Base-by-base conservation (phyloP, 2,113 vertebrate species). In the Pitta sordida region DNA sequence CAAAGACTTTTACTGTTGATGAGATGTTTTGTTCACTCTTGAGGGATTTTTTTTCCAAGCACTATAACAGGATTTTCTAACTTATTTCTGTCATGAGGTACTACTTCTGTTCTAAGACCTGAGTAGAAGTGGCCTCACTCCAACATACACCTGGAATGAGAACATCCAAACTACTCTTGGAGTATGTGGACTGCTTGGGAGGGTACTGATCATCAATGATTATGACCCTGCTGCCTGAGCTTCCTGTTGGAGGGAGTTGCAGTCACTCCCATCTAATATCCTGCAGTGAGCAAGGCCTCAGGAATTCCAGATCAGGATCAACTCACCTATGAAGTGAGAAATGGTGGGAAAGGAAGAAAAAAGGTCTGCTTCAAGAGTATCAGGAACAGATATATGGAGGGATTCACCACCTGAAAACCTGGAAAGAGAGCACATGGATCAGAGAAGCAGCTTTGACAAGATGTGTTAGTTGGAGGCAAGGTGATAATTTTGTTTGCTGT, bases 281-380 rank as follows among this genome's bases (percentile, higher is more conserved):
- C 29, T 11, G 44, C 23, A 64, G 59, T 36, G 67, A 32, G 30
- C 11, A 94, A 92, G 75, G 34, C 7, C 74, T 18, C 51, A 51
- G 85, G 29, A 34, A 87, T 79, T 53, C 49, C 63, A 71, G 8
- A 36, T 11, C 41, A 44, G 24, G 19, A 49, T 29, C 60, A 49
- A 91, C 98, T 98, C 96, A 99, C 99, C 98, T 30, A 99, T 98
- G 86, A 99, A 99, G 83, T 93, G 94, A 86, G 97, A 98, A 49
- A 98, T 92, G 30, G 64, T 93, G 58, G 97, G 59, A 41, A 99
- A 98, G 51, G 69, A 96, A 37, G 97, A 91, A 13, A 84, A 95
- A 20, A 99, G 94, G 79, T 97, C 91, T 56, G 97, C 96, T 44
- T 63, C 74, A 0, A 73, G 63, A 1, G 97, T 96, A 88, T 99